Conservation (phyloP, 2,113 vertebrate species). For the Brachyhypopomus occidentalis region DNA sequence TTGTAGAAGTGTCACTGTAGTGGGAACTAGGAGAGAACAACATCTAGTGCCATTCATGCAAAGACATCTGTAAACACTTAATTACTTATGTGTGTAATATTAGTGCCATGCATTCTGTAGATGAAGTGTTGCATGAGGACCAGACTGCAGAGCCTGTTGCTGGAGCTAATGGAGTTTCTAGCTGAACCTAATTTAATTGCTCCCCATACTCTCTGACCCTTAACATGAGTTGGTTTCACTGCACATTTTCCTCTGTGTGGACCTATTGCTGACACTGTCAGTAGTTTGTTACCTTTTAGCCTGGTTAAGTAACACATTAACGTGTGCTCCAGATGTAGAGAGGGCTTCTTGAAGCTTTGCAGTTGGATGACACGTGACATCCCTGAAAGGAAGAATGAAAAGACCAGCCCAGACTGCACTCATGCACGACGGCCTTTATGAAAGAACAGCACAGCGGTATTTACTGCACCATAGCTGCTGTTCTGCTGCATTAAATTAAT, state of each 20-base stretch:
- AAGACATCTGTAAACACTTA: neutral
- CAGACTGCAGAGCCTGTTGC: neutral
- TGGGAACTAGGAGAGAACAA: neutral
- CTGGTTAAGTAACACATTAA: slow-evolving; percentile 53
- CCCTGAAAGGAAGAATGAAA: neutral
- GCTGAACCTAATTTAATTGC: slow-evolving; percentile 1
- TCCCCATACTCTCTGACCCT: slow-evolving; percentile 32
- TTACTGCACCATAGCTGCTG: too few species aligned
- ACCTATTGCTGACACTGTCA: slow-evolving; percentile 53
- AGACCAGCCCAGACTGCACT: neutral
- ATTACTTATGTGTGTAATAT: neutral
- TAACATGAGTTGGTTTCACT: slow-evolving; percentile 58
- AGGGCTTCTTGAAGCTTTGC: neutral
- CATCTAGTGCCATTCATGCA: neutral
- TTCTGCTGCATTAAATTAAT: too few species aligned
- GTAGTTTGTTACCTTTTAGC: slow-evolving; percentile 61
- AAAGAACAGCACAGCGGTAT: too few species aligned
- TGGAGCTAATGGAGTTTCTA: neutral
- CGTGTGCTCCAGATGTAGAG: slow-evolving; percentile 44
- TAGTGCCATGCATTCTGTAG: neutral
- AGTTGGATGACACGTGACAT: neutral
- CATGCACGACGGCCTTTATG: neutral
- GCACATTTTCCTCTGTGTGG: slow-evolving; percentile 37
- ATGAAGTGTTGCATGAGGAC: neutral
- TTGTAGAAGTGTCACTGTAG: too few species aligned